These are phyloP conservation scores for Macrophya annulata DNA, from an alignment of 2,888 invertebrate species.

Conservation along the genomic window DNA sequence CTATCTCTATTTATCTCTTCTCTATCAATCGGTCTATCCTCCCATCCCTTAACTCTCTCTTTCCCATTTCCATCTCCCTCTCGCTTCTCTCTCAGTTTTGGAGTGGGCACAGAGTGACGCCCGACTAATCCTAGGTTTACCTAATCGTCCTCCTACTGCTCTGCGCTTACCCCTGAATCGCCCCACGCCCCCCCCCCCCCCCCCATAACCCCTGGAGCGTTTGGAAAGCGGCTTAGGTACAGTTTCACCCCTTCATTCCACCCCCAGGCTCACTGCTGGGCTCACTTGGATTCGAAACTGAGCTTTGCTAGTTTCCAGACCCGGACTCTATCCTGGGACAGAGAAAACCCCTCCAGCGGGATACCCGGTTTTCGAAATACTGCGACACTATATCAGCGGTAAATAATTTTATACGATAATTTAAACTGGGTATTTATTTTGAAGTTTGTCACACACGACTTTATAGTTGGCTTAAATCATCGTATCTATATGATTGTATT, in stretches of 20 bases:
- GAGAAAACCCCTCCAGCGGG: neutral
- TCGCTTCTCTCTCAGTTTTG: conserved; percentile 56
- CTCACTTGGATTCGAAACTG: conserved; percentile 51
- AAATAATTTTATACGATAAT: neutral
- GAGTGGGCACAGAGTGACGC: conserved; percentile 69
- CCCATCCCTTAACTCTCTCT: neutral
- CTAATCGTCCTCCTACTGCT: conserved; percentile 73
- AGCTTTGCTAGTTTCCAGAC: conserved; percentile 42
- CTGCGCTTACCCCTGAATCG: conserved; percentile 24
- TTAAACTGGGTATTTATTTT: neutral
- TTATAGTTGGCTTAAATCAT: neutral
- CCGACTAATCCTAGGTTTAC: conserved; percentile 78
- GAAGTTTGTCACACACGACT: neutral
- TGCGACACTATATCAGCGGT: neutral
- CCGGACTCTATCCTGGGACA: conserved; percentile 34
- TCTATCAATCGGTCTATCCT: conserved; percentile 29
- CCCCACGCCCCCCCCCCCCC: conserved; percentile 34
- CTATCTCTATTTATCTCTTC: conserved; percentile 57
- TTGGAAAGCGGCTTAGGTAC: conserved; percentile 76
- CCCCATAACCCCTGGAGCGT: conserved; percentile 60
- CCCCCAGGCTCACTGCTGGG: conserved; percentile 21
- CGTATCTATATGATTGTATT: neutral
- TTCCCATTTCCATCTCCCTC: conserved; percentile 21
- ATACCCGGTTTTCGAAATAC: neutral
- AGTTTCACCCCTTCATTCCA: conserved; percentile 69